Base-by-base conservation (phyloP, 1,140 invertebrate genomes). In the Brachionus asplanchnoidis region DNA sequence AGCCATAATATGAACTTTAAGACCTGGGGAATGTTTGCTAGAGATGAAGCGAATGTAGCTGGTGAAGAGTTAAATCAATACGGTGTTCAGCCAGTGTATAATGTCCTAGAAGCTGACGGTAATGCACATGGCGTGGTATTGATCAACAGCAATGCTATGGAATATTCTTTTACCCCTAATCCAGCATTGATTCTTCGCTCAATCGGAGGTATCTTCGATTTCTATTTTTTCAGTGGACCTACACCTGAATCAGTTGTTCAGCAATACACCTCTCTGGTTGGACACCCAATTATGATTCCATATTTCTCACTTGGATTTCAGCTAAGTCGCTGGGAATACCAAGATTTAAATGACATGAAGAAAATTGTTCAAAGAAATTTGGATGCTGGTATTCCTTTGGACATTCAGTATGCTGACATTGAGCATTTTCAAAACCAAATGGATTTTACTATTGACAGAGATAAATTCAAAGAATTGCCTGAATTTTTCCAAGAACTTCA, bases 31-130 rank as follows among this genome's bases (percentile, higher is more conserved):
- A 46, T 84, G 20, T 84, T 75, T 23, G 68, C 68, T 17, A 44
- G 66, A 75, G 84, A 84, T 84, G 56, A 84, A 40, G 32, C 60
- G 0, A 50, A 68, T 50, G 82, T 68, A 12, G 60, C 50, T 56
- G 78, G 56, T 40, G 82, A 68, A 50, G 44, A 84, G 36, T n/a
- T 53, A 42, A 84, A 28, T 56, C 66, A 53, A 53, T 84, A 84
- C 65, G 82, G 82, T 84, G 82, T 73, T 28, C 82, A 84, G 20
- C 82, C 95, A 1, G 95, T 95, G 89, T 95, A 94, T 87, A 88
- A 95, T 87, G 89, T 88, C 12, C 66, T 92, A 12, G 92, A 92
- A 86, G 86, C 90, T 9, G 88, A 90, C 82, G 90, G 90, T 17
- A 90, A 90, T 70, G 88, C 90, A n/a, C 44, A 50, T 87, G 88